Evolutionary conservation across 2,113 vertebrate genomes (phyloP).

Genomic region (Dasyornis broadbenti): DNA sequence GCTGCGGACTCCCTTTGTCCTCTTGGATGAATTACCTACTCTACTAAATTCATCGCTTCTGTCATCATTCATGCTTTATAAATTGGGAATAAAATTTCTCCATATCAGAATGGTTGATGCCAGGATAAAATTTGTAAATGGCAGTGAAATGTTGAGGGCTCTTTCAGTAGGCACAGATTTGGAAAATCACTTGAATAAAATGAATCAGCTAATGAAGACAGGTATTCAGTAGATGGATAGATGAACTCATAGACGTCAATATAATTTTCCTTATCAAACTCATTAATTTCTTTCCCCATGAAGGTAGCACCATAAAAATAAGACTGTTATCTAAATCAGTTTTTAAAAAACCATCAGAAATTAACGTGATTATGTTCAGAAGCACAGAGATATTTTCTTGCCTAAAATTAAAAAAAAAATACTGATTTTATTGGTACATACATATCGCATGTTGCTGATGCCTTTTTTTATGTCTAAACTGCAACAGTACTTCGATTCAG

Average conservation of each 20-base stretch:
- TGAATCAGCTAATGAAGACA: not conserved
- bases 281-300: not conserved
- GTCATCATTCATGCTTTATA: not conserved
- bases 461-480: not conserved
- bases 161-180: not conserved
- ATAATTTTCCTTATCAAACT: not conserved
- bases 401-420: not conserved
- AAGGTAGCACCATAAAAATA: not conserved
- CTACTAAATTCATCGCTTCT: not conserved
- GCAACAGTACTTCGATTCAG: not conserved
- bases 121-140: not conserved
- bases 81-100: not conserved
- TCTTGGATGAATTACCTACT: not conserved
- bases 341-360: not conserved
- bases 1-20: not conserved
- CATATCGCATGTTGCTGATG: not conserved
- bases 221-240: not conserved
- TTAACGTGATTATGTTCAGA: not conserved
- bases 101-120: not conserved
- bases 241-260: not conserved
- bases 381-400: not conserved
- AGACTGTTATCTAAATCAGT: not conserved
- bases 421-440: not conserved
- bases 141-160: not conserved
- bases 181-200: not conserved